Base-by-base conservation (phyloP, 2,113 vertebrate genomes). In the Brevimyrus niger region DNA sequence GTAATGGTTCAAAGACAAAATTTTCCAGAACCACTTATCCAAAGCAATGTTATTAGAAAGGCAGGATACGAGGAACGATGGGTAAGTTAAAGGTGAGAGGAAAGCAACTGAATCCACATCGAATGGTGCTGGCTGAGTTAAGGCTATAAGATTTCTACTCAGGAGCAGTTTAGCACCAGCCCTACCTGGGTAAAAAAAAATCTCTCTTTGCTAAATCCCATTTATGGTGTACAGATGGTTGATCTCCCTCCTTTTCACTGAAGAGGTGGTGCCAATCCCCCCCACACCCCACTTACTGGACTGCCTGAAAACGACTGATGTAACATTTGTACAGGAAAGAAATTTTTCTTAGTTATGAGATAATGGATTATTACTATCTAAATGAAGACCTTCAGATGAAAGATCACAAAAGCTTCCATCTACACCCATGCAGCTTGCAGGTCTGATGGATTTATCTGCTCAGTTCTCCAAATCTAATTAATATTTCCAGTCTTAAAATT, bases 401-500 rank as follows among this genome's bases (percentile, higher is more conserved):
- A 55, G 50, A 87, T 55, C 47, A 35, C 27, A 19, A 38, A 55
- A 3, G 31, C 27, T 55, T 86, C 50, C 2, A 3, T 53, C 85
- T 87, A 9, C n/a, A 53, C 31, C 85, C 27, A 5, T 19, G n/a
- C 6, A 38, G 50, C 15, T n/a, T 2, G 6, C 50, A 87, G 85
- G 48, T 53, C 85, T 87, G 85, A 27, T 17, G 15, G 27, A 87
- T 87, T 53, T 53, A 17, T 87, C 48, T 38, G 47, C 85, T 35
- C 85, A 82, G 51, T 53, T 38, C 65, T 80, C 69, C 27, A 42
- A 23, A 46, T 82, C 69, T 50, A 50, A 82, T 89, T 89, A 89
- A 50, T 53, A 88, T 42, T 89, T 89, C 38, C 73, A 53, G 61
- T 80, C 73, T 31, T 55, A 48, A 87, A 53, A 88, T 69, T 44